phyloP scores from a whole-genome alignment of 1,140 invertebrate genomes.

The Helicoverpa armigera region DNA sequence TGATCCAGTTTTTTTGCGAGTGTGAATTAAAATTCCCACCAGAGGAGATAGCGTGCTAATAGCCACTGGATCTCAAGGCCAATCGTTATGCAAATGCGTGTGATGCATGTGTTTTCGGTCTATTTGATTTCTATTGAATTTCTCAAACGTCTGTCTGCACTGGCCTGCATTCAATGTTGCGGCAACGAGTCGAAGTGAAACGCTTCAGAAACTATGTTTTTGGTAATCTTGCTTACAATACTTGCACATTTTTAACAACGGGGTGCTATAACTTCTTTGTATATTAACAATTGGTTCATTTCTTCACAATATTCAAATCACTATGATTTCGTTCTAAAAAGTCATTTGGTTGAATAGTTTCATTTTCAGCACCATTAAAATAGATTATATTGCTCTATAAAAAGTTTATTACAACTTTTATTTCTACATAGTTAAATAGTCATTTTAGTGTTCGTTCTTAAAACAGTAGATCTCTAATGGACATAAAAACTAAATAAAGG shows the following conservation, averaged over 20 bases:
- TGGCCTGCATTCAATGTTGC: slow-evolving; percentile 45
- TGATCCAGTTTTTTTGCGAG: slow-evolving; percentile 5
- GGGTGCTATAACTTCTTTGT: slow-evolving; percentile 19
- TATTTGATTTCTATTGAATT: slow-evolving; percentile 69
- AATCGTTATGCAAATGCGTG: slow-evolving; percentile 56
- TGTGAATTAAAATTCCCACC: slow-evolving; percentile 13
- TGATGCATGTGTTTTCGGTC: slow-evolving; percentile 70
- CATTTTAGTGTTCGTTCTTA: too few relatives aligned
- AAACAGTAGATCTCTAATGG: too few relatives aligned
- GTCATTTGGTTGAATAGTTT: neutral
- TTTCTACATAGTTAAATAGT: too few relatives aligned
- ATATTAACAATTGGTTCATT: slow-evolving; percentile 19
- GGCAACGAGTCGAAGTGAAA: slow-evolving; percentile 41
- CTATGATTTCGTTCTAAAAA: neutral
- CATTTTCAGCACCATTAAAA: slow-evolving; percentile 3
- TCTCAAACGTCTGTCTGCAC: slow-evolving; percentile 55
- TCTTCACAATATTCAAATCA: slow-evolving; percentile 15
- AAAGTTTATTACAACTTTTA: neutral
- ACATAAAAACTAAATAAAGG: too few relatives aligned
- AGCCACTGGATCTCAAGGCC: slow-evolving; percentile 53
- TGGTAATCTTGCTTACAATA: slow-evolving; percentile 32
- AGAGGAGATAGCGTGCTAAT: slow-evolving; percentile 28
- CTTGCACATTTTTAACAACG: neutral
- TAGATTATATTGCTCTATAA: neutral
- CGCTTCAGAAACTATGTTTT: slow-evolving; percentile 29